phyloP scores from a whole-genome alignment of 2,797 vertebrate species.

The Paramormyrops hopkinsi region DNA sequence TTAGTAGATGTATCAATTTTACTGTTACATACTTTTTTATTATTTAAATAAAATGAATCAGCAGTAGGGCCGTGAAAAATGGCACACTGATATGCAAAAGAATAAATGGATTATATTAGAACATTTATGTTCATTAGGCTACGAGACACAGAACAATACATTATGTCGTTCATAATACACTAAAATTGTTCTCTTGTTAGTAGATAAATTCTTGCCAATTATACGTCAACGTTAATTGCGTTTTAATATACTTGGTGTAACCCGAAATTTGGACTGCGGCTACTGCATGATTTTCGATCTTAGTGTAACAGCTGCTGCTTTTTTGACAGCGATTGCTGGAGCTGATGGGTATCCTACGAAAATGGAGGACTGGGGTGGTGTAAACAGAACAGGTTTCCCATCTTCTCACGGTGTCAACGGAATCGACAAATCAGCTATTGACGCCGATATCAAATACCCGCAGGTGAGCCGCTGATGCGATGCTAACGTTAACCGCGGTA shows the following conservation, averaged over 20 bases:
- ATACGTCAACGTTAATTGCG: neutral
- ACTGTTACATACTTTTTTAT: neutral
- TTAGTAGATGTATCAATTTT: neutral
- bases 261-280: neutral
- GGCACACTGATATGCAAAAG: neutral
- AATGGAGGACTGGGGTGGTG: slow-evolving; percentile 88
- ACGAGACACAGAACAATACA: neutral
- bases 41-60: neutral
- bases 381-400: slow-evolving; percentile 78
- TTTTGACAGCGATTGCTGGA: slow-evolving; percentile 70
- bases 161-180: neutral
- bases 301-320: slow-evolving; percentile 26
- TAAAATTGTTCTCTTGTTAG: neutral
- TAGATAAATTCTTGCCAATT: neutral
- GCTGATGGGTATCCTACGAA: slow-evolving; percentile 82
- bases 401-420: slow-evolving; percentile 74
- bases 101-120: neutral
- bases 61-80: neutral
- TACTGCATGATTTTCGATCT: neutral
- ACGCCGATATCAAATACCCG: slow-evolving; percentile 86
- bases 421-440: slow-evolving; percentile 80
- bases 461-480: slow-evolving; percentile 66
- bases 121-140: neutral
- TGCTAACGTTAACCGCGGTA: neutral
- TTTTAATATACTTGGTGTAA: neutral